Conservation (phyloP, 2,113 vertebrate genomes). For the Triplophysa rosa region DNA sequence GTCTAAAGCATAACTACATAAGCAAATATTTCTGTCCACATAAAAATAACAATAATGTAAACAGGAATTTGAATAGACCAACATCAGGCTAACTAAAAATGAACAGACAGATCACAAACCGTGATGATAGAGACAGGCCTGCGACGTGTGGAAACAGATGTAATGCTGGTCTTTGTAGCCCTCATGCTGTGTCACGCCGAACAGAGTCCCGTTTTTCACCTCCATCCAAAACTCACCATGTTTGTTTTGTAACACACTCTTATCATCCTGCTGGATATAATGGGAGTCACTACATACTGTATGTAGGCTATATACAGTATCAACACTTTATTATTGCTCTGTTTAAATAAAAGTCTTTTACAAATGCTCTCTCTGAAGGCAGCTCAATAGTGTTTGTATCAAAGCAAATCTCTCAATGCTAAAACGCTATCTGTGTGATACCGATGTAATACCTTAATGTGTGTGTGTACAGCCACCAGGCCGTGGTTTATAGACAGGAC, state of each 20-base stretch:
- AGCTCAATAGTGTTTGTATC: too few species aligned
- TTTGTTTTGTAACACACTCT: constrained; percentile 78
- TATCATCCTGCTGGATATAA: constrained; percentile 78
- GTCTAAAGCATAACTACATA: too few species aligned
- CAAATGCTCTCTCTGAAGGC: too few species aligned
- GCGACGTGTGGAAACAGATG: constrained; percentile 88
- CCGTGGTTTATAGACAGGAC: constrained; percentile 87
- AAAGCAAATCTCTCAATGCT: too few species aligned
- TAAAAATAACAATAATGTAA: neutral
- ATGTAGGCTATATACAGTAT: too few species aligned
- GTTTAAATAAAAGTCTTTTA: too few species aligned
- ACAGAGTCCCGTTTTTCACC: constrained; percentile 83
- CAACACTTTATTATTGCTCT: too few species aligned
- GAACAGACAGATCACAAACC: constrained; percentile 60
- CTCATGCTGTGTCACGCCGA: constrained; percentile 90
- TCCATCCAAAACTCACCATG: constrained; percentile 96
- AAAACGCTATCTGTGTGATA: neutral
- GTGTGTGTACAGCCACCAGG: constrained; percentile 85
- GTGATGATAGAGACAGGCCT: constrained; percentile 90
- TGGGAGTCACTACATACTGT: neutral
- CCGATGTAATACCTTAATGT: constrained; percentile 79
- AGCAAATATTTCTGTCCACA: neutral
- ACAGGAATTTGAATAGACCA: neutral
- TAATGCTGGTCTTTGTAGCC: constrained; percentile 94
- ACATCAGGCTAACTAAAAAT: neutral